These are phyloP conservation scores for Acromyrmex charruanus DNA, from an alignment of 1,140 invertebrate species.

Conservation along the genomic window DNA sequence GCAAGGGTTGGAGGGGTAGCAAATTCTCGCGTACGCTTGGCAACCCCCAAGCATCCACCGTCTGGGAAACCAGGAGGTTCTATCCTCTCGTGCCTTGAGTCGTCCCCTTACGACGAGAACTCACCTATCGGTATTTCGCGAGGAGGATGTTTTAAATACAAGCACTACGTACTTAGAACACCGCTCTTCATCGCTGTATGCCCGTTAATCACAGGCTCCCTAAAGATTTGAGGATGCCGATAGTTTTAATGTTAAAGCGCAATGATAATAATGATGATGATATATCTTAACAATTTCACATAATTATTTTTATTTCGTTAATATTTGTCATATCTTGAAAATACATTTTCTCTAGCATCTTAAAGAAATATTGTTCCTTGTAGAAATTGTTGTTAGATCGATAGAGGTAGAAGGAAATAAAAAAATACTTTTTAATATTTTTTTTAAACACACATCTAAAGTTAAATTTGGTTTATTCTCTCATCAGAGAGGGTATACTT, in stretches of 20 bases:
- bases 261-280: background rate
- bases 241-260: conserved; percentile 79
- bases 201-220: conserved; percentile 61
- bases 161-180: conserved; percentile 61
- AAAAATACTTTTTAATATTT: background rate
- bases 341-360: background rate
- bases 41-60: conserved; percentile 82
- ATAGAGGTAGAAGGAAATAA: background rate
- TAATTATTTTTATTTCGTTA: background rate
- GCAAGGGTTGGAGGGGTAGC: conserved; percentile 79
- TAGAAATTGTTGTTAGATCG: background rate
- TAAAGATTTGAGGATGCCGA: conserved; percentile 75
- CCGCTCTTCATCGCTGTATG: conserved; percentile 29
- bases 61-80: conserved; percentile 71
- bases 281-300: conserved; percentile 11
- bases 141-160: conserved; percentile 85
- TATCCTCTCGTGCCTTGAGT: conserved; percentile 72
- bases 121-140: conserved; percentile 84
- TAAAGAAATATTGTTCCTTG: background rate
- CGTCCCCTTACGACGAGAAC: conserved; percentile 71
- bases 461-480: background rate
- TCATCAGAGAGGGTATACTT: background rate
- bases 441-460: background rate
- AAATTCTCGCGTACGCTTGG: conserved; percentile 83
- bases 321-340: background rate